Evolutionary conservation across 2,797 vertebrate species (phyloP).

Genomic region (Hemibagrus guttatus): DNA sequence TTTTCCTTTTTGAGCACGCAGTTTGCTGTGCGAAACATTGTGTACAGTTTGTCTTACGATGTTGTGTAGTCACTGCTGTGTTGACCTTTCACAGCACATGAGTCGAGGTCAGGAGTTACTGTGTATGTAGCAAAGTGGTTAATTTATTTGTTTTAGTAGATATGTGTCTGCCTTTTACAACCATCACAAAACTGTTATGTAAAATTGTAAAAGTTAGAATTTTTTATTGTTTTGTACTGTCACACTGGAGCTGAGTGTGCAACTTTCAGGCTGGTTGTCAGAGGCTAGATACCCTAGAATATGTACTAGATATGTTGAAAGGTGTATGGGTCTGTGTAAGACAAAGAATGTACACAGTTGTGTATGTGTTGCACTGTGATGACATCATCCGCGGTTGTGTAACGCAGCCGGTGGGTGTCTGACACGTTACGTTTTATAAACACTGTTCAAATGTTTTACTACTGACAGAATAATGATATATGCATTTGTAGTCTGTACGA

Average conservation of each 20-base stretch:
- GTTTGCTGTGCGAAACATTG: not conserved
- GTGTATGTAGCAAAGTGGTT: slow-evolving; percentile 41
- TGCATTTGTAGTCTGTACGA: slow-evolving; percentile 85
- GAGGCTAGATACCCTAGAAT: slow-evolving; percentile 9
- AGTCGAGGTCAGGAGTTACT: slow-evolving; percentile 31
- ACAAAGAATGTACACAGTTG: slow-evolving; percentile 57
- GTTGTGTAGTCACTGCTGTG: slow-evolving; percentile 13
- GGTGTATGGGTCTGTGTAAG: slow-evolving; percentile 43
- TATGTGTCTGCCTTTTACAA: not conserved
- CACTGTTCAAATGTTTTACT: slow-evolving; percentile 76
- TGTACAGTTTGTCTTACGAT: slow-evolving; percentile 12
- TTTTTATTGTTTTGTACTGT: not conserved
- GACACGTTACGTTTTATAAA: slow-evolving; percentile 87
- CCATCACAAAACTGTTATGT: not conserved
- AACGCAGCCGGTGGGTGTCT: slow-evolving; percentile 71
- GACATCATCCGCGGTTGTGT: slow-evolving; percentile 68
- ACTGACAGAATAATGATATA: slow-evolving; percentile 71
- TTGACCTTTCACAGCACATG: slow-evolving; percentile 7
- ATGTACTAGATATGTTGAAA: slow-evolving; percentile 44
- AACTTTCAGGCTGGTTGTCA: slow-evolving; percentile 10
- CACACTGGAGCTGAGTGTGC: slow-evolving; percentile 14
- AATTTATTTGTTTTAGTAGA: slow-evolving; percentile 52
- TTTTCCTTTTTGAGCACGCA: not conserved
- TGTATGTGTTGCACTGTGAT: slow-evolving; percentile 59
- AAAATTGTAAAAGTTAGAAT: not conserved